phyloP scores from a whole-genome alignment of 2,113 vertebrate species.

The Verasper variegatus region DNA sequence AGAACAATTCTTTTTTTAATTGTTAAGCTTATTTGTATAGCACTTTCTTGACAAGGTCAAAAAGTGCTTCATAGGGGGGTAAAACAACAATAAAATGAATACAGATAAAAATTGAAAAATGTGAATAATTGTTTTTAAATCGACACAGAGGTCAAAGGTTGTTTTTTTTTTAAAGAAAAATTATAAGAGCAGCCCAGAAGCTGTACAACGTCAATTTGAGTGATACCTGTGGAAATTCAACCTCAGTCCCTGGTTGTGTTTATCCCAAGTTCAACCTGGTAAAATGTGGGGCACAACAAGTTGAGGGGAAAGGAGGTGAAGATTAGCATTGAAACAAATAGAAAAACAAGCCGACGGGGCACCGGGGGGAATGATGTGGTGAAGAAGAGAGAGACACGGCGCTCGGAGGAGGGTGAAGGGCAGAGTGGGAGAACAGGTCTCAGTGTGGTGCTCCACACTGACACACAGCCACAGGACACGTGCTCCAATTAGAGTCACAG shows the following conservation, averaged over 20 bases:
- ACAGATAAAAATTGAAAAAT: too few relatives aligned
- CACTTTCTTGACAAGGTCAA: too few relatives aligned
- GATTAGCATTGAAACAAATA: conserved; percentile 6
- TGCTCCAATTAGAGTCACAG: conserved; percentile 71
- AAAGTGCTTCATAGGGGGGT: too few relatives aligned
- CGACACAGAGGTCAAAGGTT: too few relatives aligned
- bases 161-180: too few relatives aligned
- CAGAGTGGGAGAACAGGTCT: conserved; percentile 32
- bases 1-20: background rate
- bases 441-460: conserved; percentile 61
- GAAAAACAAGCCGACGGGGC: conserved; percentile 12
- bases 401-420: conserved; percentile 46
- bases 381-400: background rate
- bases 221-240: too few relatives aligned
- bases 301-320: background rate
- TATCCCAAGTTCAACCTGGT: background rate
- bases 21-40: background rate
- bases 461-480: conserved; percentile 72
- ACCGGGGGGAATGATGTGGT: conserved; percentile 1
- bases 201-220: too few relatives aligned
- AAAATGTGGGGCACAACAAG: background rate
- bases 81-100: too few relatives aligned
- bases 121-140: too few relatives aligned
- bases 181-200: too few relatives aligned
- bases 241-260: too few relatives aligned